phyloP scores from a whole-genome alignment of 2,113 vertebrate genomes.

The Nerophis ophidion region DNA sequence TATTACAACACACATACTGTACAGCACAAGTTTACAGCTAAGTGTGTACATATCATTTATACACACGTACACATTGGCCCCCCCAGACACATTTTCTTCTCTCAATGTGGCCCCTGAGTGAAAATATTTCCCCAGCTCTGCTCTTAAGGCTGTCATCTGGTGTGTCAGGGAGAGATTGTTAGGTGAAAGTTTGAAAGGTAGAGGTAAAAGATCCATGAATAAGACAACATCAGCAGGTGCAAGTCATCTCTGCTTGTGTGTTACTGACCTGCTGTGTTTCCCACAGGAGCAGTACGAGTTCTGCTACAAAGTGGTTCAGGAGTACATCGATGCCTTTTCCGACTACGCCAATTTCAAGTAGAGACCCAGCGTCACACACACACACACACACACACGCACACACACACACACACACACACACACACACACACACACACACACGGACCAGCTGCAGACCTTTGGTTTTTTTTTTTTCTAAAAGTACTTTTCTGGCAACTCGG shows the following conservation, averaged over 20 bases:
- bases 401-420: too few species aligned
- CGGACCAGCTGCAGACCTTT: conserved; percentile 34
- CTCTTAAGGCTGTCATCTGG: too few species aligned
- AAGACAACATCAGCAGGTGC: neutral
- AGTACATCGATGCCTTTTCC: conserved; percentile 98
- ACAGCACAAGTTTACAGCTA: too few species aligned
- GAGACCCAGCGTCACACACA: conserved; percentile 32
- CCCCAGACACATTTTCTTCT: too few species aligned
- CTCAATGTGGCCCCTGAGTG: too few species aligned
- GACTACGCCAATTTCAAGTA: conserved; percentile 99
- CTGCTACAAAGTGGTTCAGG: conserved; percentile 99
- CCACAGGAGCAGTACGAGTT: conserved; percentile 97
- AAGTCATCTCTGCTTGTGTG: neutral
- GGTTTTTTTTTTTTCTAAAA: conserved; percentile 4
- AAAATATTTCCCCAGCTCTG: too few species aligned
- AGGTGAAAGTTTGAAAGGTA: too few species aligned
- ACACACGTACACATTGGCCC: too few species aligned
- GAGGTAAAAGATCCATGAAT: neutral
- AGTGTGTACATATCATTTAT: too few species aligned
- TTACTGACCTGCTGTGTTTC: neutral
- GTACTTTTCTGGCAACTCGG: conserved; percentile 6
- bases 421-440: conserved; percentile 3
- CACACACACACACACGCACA: too few species aligned
- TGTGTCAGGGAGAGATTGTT: neutral
- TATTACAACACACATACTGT: too few species aligned